phyloP scores from a whole-genome alignment of 2,113 vertebrate species.

The Notechis scutatus region DNA sequence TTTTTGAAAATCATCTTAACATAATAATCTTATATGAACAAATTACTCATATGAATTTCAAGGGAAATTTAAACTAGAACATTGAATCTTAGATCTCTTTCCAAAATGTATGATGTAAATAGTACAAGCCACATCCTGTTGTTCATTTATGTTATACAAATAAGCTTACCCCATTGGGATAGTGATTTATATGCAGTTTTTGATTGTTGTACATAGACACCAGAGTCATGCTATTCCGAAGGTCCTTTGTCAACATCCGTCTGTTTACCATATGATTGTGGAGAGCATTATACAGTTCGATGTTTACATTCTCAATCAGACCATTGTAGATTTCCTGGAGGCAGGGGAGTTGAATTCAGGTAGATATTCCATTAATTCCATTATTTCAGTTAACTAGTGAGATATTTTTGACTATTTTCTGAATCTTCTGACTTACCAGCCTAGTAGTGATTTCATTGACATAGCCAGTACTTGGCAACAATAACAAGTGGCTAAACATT shows the following conservation, averaged over 20 bases:
- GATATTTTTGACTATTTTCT: background rate
- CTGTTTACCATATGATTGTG: constrained; percentile 94
- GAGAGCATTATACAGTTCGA: constrained; percentile 90
- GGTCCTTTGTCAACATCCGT: constrained; percentile 91
- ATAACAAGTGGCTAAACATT: background rate
- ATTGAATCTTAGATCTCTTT: background rate
- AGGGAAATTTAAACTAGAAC: accelerated
- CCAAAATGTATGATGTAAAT: background rate
- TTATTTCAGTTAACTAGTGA: background rate
- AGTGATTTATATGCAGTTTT: constrained; percentile 88
- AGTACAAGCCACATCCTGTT: background rate
- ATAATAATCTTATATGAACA: background rate
- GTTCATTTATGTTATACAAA: background rate
- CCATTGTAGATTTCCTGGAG: constrained; percentile 76
- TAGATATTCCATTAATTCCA: background rate
- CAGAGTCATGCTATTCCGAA: constrained; percentile 85
- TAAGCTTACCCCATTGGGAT: constrained; percentile 88
- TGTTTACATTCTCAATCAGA: constrained; percentile 92
- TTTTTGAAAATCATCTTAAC: background rate
- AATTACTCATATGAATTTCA: background rate
- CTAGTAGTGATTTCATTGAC: background rate
- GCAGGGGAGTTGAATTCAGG: constrained; percentile 13
- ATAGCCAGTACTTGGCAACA: background rate
- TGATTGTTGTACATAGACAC: constrained; percentile 89
- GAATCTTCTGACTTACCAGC: background rate